Evolutionary conservation across 2,113 vertebrate species (phyloP).

Genomic region (Myodes glareolus): DNA sequence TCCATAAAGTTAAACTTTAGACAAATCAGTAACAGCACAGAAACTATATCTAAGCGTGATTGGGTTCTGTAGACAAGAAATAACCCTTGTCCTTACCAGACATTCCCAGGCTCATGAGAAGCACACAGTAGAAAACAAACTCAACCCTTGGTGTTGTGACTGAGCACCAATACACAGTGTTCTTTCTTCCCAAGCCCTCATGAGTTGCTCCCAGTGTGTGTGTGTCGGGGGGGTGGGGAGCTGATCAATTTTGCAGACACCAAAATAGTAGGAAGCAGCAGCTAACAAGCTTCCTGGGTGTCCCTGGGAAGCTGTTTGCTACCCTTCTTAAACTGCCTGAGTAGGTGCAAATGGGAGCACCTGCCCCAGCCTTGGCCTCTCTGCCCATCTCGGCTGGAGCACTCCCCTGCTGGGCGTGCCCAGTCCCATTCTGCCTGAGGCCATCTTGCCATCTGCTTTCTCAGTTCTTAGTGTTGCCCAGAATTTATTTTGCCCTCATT

Average conservation of each 20-base stretch:
- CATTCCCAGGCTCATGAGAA: conserved; percentile 41
- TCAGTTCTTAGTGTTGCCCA: conserved; percentile 59
- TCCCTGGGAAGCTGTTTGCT: conserved; percentile 56
- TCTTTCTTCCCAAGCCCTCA: conserved; percentile 59
- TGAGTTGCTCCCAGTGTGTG: conserved; percentile 53
- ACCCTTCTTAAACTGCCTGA: conserved; percentile 70
- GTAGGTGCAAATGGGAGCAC: conserved; percentile 77
- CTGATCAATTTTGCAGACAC: conserved; percentile 77
- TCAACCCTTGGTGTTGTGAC: conserved; percentile 21
- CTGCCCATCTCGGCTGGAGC: conserved; percentile 61
- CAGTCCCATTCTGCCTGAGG: conserved; percentile 55
- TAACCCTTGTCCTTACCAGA: conserved; percentile 34
- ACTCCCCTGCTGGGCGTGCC: conserved; percentile 53
- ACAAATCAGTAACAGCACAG: conserved; percentile 29
- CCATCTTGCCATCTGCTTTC: conserved; percentile 72
- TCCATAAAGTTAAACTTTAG: conserved; percentile 29
- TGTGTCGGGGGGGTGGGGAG: no score
- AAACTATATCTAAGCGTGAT: conserved; percentile 57
- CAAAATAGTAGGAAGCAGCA: conserved; percentile 74
- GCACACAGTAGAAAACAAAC: conserved; percentile 35
- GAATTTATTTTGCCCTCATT: conserved; percentile 69
- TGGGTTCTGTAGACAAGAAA: conserved; percentile 55
- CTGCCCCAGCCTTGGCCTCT: conserved; percentile 75
- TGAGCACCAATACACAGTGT: conserved; percentile 48
- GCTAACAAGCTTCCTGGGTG: conserved; percentile 70